These are phyloP conservation scores for Leucophenga montana DNA, from an alignment of 2,888 invertebrate genomes.

Conservation along the genomic window DNA sequence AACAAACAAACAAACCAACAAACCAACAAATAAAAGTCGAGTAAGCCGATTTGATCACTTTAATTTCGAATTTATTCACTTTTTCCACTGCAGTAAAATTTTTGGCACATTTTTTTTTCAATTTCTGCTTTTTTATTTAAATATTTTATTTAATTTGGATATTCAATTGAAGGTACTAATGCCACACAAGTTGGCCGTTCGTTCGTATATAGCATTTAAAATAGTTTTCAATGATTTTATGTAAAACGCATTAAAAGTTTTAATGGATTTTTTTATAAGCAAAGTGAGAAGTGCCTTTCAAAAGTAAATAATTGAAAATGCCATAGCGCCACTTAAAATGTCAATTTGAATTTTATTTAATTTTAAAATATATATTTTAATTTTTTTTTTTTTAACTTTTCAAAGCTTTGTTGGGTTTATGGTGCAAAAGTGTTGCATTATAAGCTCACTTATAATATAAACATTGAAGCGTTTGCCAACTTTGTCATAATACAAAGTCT, in stretches of 20 bases:
- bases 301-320: no score
- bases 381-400: background rate
- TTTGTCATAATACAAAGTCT: background rate
- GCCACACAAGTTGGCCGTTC: background rate
- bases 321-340: background rate
- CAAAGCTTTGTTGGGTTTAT: background rate
- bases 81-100: background rate
- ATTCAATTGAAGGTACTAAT: background rate
- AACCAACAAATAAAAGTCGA: constrained; percentile 11
- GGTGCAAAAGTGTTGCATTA: no score
- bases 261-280: no score
- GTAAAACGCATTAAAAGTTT: no score
- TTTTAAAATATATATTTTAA: background rate
- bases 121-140: background rate
- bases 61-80: background rate
- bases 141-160: background rate
- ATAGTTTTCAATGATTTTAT: no score
- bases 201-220: no score
- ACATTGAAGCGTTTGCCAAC: background rate
- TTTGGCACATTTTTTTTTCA: background rate
- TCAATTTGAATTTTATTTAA: background rate
- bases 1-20: constrained; percentile 30
- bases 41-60: background rate
- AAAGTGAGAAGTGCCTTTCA: no score
- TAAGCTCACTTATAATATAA: background rate